Base-by-base conservation (phyloP, 2,797 vertebrate species). In the Parauchenoglanis ngamensis region DNA sequence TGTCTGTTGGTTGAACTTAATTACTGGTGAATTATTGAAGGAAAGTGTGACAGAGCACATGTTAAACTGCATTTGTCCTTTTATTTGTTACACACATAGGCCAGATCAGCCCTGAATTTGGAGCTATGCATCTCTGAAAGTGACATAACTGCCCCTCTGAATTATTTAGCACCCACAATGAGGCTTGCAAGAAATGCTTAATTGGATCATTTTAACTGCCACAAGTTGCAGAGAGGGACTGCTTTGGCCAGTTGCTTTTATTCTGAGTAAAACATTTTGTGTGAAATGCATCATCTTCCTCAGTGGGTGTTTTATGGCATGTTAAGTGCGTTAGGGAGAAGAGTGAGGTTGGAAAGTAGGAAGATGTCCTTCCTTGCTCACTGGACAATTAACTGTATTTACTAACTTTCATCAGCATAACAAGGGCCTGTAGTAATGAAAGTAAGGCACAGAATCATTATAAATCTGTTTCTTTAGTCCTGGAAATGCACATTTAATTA, bases 351-450 rank as follows among this genome's bases (percentile, higher is more conserved):
- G 57, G 12, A 59, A 56, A 35, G 52, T 57, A 6, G 49, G 35
- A 80, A 46, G 56, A 61, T 44, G 6, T 46, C 63, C 57, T 46
- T 80, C 21, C 35, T 44, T 80, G 13, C 31, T 94, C 92, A 94
- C 89, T 93, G 90, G 91, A 94, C 93, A 94, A 95, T 96, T 94
- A 96, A 94, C 92, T 94, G 91, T 90, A 89, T 93, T 94, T 92
- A 94, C 92, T 94, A 94, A 92, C 90, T 93, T 92, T 92, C 77
- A 94, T 96, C 96, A 95, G 95, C 95, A 95, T 94, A 93, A 95
- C 94, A 91, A 92, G 86, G 68, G 76, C 87, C 88, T 87, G 90
- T 10, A 92, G 92, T 94, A 94, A 95, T 94, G 94, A 85, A 81
- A 73, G 65, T 67, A 65, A 78, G 85, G 81, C 70, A 61, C 87